Evolutionary conservation across 2,113 vertebrate species (phyloP).

Genomic region (Gracilinanus agilis): DNA sequence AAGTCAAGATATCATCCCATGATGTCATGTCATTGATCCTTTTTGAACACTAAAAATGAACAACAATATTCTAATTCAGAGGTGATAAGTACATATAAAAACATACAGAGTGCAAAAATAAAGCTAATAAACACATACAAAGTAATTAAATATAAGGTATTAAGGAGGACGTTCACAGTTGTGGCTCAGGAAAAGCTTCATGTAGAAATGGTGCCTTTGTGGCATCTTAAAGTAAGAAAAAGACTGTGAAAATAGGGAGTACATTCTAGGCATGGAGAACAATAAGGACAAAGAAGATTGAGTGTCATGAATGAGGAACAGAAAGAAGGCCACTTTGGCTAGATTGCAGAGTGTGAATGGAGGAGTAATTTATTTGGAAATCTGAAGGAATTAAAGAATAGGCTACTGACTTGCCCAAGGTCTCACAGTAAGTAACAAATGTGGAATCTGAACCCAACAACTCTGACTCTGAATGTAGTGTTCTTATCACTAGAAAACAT

Average conservation of each 20-base stretch:
- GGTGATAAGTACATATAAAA: neutral
- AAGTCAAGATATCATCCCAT: too few relatives aligned
- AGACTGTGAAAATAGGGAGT: neutral
- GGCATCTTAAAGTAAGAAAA: neutral
- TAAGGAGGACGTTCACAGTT: neutral
- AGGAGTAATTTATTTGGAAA: neutral
- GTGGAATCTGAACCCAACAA: neutral
- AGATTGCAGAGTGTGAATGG: neutral
- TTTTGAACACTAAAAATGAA: too few relatives aligned
- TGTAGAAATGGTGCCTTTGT: neutral
- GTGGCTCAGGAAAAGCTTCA: neutral
- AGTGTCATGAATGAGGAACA: neutral
- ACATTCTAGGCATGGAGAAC: neutral
- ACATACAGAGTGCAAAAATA: neutral
- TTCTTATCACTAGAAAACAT: neutral
- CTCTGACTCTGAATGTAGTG: neutral
- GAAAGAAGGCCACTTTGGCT: neutral
- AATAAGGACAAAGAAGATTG: neutral
- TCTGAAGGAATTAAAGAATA: neutral
- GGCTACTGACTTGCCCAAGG: neutral
- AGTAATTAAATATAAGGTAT: neutral
- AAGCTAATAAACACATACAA: neutral
- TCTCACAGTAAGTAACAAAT: neutral
- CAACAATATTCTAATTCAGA: neutral
- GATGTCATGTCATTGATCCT: too few relatives aligned